Evolutionary conservation across 2,888 invertebrate genomes (phyloP), one percentile per base, ranked within the genome.

Genomic region (Athrips mouffetella): DNA sequence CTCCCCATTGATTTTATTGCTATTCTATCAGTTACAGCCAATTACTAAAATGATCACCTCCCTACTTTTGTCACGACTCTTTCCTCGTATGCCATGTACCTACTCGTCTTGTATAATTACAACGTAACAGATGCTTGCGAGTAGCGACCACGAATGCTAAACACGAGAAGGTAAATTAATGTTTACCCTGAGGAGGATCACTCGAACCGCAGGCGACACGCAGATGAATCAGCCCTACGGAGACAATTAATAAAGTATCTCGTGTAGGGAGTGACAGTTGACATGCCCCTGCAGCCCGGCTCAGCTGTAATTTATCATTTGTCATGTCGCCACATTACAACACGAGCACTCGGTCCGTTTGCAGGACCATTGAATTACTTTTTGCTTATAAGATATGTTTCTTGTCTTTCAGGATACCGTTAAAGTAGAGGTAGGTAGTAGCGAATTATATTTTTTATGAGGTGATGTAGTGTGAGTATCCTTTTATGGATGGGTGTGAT

Each of bases 1-100:
- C 82, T 84, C 71, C 75, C 78, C 77, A 83, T 84, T 84, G 82
- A 83, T 83, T 85, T 83, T 80, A 83, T 83, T 80, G 76, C 80
- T 76, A 78, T 79, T 80, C 81, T 80, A 78, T 80, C 73, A 72
- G 80, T 76, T 76, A 75, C 76, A 72, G 76, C 76, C 83, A 84
- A 87, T 87, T 86, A 87, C 80, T 79, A 74, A 82, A 83, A 73
- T 70, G 63, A 78, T 77, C 75, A 72, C 76, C 69, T 65, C 67
- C 67, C 59, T 55, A 60, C 61, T 60, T 57, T 57, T 59, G 75
- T 79, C 78, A 71, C 69, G 68, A 78, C 67, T 60, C 60, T 70
- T 77, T 75, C 77, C 70, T 69, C 59, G 65, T 73, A 74, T 73
- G 65, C 65, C 65, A 69, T 65, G 73, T n/a, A n/a, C n/a, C n/a